Evolutionary conservation across 2,797 vertebrate species (phyloP), one percentile per base, ranked within the genome.

Genomic region (Cossypha niveicapilla): DNA sequence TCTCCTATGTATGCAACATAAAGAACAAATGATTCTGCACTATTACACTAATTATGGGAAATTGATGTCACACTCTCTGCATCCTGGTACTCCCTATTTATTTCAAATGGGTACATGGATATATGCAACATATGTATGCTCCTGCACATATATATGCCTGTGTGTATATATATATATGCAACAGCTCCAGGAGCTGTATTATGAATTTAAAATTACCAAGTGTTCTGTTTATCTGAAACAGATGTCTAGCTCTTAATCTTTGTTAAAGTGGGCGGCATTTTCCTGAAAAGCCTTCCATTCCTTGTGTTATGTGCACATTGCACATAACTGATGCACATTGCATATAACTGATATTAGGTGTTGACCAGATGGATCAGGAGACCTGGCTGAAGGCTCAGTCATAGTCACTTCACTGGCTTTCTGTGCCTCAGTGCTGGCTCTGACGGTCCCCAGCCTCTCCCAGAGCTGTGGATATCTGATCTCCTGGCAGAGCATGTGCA

Each of bases 121-220:
- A 8, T 22, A 11, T 6, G 18, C 18, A 47, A 35, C 22, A 13
- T 35, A 7, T 14, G 2, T 28, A 42, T 2, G 7, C 17, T 48
- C 50, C 11, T 30, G 13, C 10, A 18, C 9, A 14, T 19, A 18
- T 5, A 3, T 22, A 18, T 22, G 2, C 10, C 0, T n/a, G 1
- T 54, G 9, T 42, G 5, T 19, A 10, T 19, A 18, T 41, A 18
- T 24, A 5, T 18, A 28, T 8, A 3, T 56, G 24, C 25, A 65
- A 13, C 34, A 71, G 10, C 17, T 72, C 18, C 12, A 27, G 47
- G 50, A 71, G 39, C 32, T 77, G 16, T 35, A 39, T 51, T 78
- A n/a, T 0, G 0, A 58, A 44, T 81, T 66, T 35, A 84, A 84
- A 75, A 48, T 51, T 54, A 21, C 24, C 10, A 70, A n/a, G 32